Conservation (phyloP, 2,888 invertebrate genomes). For the Malacosoma neustria region DNA sequence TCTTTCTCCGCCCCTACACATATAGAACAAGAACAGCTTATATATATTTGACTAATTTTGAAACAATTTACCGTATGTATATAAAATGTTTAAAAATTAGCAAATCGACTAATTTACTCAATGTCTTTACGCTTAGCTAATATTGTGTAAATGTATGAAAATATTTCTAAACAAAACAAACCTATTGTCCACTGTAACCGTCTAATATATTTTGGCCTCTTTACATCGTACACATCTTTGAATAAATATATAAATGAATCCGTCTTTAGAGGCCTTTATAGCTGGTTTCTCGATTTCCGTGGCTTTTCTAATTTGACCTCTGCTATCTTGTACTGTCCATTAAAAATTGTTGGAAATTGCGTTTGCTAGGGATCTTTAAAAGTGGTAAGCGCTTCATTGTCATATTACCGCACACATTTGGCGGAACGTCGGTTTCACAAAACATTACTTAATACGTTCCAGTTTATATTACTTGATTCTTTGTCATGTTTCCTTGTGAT, state of each 20-base stretch:
- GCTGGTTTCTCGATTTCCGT: neutral
- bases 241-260: neutral
- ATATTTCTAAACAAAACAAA: conserved; percentile 7
- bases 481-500: neutral
- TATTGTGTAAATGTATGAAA: conserved; percentile 12
- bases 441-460: conserved; percentile 19
- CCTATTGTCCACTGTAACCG: neutral
- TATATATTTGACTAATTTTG: too few species aligned
- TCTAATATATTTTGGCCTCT: neutral
- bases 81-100: neutral
- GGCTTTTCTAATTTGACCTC: neutral
- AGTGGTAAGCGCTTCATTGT: conserved; percentile 14
- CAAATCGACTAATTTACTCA: neutral
- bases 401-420: conserved; percentile 19
- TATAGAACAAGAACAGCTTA: too few species aligned
- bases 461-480: conserved; percentile 17
- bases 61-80: too few species aligned
- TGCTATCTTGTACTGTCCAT: neutral
- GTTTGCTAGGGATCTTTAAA: conserved; percentile 7
- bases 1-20: too few species aligned
- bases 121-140: conserved; percentile 7
- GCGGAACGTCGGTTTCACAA: conserved; percentile 17
- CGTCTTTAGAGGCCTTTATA: neutral
- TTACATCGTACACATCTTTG: neutral
- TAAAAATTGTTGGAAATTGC: neutral